Base-by-base conservation (phyloP, 2,888 invertebrate species). In the Subacronicta megacephala region DNA sequence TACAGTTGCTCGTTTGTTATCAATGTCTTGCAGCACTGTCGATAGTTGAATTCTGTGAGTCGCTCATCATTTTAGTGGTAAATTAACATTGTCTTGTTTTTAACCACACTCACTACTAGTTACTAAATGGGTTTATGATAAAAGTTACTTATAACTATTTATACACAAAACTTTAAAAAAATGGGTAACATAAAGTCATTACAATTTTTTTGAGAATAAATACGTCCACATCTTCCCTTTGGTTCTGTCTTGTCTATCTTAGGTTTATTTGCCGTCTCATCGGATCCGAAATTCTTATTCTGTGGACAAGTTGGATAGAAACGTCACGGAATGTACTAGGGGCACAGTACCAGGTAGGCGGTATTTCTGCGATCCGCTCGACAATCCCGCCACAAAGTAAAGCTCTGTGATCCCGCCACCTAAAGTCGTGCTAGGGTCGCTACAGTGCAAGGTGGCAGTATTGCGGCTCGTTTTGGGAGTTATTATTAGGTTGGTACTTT, bases 251-350 rank as follows among this genome's bases (percentile, higher is more conserved):
- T 43, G n/a, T 31, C 41, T 29, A 23, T 26, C 16, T 46, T n/a
- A n/a, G n/a, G n/a, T n/a, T n/a, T n/a, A n/a, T 38, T 29, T 23
- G 9, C 33, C 33, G 29, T 42, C 20, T 29, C 41, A 49, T 26
- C 46, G 33, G 33, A 31, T 26, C 1, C 31, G 31, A n/a, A 31
- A n/a, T 31, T 31, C 5, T 6, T n/a, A n/a, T 18, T 35, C 26
- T 46, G 51, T 54, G 40, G 59, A 64, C 72, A 75, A n/a, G 60
- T 74, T 74, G 75, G 77, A 84, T 81, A 83, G 84, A 83, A 84
- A 80, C 85, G 79, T 81, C 82, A 82, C 72, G 68, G 82, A 75
- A 75, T 80, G 81, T 88, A 90, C 89, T 80, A 89, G 90, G 90
- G 75, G 69, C 61, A 72, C 85, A 89, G 72, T 59, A 67, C 54